These are phyloP conservation scores for Portevinia maculata DNA, from an alignment of 2,888 invertebrate genomes.

Conservation along the genomic window DNA sequence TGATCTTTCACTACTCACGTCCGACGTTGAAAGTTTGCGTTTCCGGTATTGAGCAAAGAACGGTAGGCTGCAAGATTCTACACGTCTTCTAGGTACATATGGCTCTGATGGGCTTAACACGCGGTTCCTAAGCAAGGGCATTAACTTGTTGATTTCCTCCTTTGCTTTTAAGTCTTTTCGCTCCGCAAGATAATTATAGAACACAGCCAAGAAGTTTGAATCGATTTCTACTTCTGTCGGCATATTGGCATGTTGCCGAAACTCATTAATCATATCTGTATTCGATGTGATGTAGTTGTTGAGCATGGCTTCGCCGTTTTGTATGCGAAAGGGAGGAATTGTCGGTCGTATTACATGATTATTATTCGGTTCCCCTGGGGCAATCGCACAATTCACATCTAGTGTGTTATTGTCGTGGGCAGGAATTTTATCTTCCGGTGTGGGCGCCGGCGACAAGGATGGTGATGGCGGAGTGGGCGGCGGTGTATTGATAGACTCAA, in stretches of 20 bases:
- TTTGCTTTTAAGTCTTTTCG: slow-evolving; percentile 26
- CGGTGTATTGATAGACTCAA: slow-evolving; percentile 57
- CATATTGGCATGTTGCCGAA: slow-evolving; percentile 20
- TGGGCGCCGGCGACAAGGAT: slow-evolving; percentile 14
- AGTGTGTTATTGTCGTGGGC: slow-evolving; percentile 13
- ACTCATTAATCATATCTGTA: slow-evolving; percentile 31
- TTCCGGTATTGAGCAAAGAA: neutral
- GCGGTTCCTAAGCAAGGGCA: slow-evolving; percentile 6
- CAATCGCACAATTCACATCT: neutral
- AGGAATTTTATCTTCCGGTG: slow-evolving; percentile 13
- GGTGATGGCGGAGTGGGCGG: slow-evolving; percentile 59
- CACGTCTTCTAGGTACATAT: slow-evolving; percentile 5
- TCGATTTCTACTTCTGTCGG: slow-evolving; percentile 20
- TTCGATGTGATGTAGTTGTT: neutral
- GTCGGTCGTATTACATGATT: slow-evolving; percentile 3
- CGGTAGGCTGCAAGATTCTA: slow-evolving; percentile 28
- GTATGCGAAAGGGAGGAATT: neutral
- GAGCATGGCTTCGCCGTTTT: neutral
- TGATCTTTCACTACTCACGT: slow-evolving; percentile 6
- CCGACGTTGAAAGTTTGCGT: slow-evolving; percentile 30
- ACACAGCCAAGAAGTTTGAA: slow-evolving; percentile 10
- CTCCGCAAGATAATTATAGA: slow-evolving; percentile 26
- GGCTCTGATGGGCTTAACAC: neutral
- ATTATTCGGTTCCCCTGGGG: slow-evolving; percentile 42
- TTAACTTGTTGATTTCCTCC: slow-evolving; percentile 26